Evolutionary conservation across 1,140 invertebrate genomes (phyloP).

Genomic region (Asobara japonica): DNA sequence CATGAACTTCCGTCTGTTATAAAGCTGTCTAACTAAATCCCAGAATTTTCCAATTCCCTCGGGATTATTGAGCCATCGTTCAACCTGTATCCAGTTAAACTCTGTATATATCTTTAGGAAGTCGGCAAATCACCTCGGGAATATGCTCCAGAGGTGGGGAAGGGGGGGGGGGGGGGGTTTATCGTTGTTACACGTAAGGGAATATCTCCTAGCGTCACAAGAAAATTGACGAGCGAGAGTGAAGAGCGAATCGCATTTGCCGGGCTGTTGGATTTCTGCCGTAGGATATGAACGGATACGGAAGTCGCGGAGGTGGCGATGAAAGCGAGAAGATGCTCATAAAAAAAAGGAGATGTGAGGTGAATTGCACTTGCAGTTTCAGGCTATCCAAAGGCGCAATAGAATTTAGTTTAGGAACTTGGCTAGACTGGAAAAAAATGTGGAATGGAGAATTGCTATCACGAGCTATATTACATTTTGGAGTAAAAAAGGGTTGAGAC

Average conservation of each 20-base stretch:
- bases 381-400: background rate
- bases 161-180: background rate
- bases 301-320: constrained; percentile 15
- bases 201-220: constrained; percentile 12
- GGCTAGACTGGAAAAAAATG: background rate
- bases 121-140: constrained; percentile 22
- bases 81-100: constrained; percentile 15
- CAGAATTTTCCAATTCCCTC: background rate
- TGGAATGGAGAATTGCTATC: too few relatives aligned
- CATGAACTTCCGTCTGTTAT: constrained; percentile 6
- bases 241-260: constrained; percentile 30
- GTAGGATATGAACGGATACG: constrained; percentile 25
- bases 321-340: constrained; percentile 23
- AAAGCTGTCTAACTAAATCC: background rate
- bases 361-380: constrained; percentile 5
- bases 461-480: too few relatives aligned
- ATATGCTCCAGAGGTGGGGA: background rate
- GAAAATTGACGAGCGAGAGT: constrained; percentile 28
- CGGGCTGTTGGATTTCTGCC: constrained; percentile 19
- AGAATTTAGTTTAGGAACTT: background rate
- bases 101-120: constrained; percentile 14
- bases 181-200: background rate
- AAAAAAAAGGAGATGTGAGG: background rate
- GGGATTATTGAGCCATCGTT: constrained; percentile 10
- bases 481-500: too few relatives aligned